Percentiles rank a stretch among this genome's conserved stretches.
phyloP scores from a whole-genome alignment of 1,140 invertebrate genomes.

The Cotesia vestalis region DNA sequence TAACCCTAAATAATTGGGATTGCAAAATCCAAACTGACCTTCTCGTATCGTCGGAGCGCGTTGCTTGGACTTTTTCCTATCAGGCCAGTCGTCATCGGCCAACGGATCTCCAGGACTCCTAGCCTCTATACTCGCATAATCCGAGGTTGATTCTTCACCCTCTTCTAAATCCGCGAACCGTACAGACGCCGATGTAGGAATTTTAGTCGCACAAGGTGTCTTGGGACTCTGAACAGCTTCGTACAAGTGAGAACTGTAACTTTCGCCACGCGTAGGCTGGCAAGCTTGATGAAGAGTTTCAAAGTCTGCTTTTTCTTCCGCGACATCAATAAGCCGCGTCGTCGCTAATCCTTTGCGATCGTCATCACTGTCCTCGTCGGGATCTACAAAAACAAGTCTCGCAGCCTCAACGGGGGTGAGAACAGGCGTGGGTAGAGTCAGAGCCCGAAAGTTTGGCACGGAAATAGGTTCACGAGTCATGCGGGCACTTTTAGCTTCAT shows the following conservation, averaged over 20 bases:
- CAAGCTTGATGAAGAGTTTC: conserved; percentile 64
- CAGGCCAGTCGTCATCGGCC: conserved; percentile 66
- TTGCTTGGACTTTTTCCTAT: conserved; percentile 49
- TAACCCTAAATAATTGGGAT: conserved; percentile 78
- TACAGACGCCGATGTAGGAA: conserved; percentile 74
- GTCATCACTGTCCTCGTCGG: conserved; percentile 73
- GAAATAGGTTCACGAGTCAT: conserved; percentile 78
- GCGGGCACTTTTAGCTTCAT: conserved; percentile 48
- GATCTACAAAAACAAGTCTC: conserved; percentile 76
- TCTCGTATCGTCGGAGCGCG: conserved; percentile 59
- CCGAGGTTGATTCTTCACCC: conserved; percentile 76
- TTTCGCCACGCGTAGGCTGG: conserved; percentile 67
- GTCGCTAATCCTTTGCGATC: conserved; percentile 57
- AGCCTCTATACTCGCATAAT: conserved; percentile 79
- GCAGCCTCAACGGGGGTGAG: conserved; percentile 76
- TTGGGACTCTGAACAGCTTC: conserved; percentile 70
- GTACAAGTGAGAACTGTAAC: conserved; percentile 69
- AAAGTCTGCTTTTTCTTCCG: conserved; percentile 60
- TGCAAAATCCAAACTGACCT: conserved; percentile 73
- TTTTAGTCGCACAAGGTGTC: conserved; percentile 68
- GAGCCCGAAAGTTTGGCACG: conserved; percentile 77
- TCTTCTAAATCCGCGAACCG: conserved; percentile 71
- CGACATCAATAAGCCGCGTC: conserved; percentile 59
- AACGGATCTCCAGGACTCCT: conserved; percentile 64
- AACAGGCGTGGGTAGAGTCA: conserved; percentile 72